Evolutionary conservation across 2,888 invertebrate genomes (phyloP).

Genomic region (Mythimna loreyi): DNA sequence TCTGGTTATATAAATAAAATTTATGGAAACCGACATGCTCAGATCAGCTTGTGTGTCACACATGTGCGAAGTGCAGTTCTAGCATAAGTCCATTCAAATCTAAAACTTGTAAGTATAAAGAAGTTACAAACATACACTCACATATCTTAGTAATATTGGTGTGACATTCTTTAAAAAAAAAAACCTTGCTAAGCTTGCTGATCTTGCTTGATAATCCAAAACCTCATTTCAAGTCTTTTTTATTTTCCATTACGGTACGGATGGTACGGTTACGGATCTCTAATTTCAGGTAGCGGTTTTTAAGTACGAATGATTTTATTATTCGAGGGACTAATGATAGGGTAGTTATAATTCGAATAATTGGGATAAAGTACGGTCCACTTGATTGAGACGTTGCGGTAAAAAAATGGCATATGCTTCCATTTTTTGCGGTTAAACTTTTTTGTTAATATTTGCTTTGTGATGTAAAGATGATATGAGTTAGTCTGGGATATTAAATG

Average conservation of each 20-base stretch:
- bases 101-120: too few relatives aligned
- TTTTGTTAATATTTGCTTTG: slow-evolving; percentile 52
- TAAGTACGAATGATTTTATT: slow-evolving; percentile 55
- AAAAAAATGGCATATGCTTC: slow-evolving; percentile 51
- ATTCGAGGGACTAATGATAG: slow-evolving; percentile 52
- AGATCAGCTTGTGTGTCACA: too few relatives aligned
- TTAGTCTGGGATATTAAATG: slow-evolving; percentile 19
- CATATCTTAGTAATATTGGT: neutral
- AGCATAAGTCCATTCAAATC: too few relatives aligned
- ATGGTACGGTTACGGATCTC: too few relatives aligned
- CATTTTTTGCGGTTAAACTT: slow-evolving; percentile 40
- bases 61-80: too few relatives aligned
- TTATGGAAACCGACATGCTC: too few relatives aligned
- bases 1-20: too few relatives aligned
- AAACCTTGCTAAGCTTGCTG: neutral
- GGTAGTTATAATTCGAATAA: slow-evolving; percentile 59
- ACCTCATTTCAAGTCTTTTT: neutral
- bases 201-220: too few relatives aligned
- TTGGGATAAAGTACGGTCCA: slow-evolving; percentile 53
- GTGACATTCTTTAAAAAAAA: neutral
- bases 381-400: slow-evolving; percentile 58
- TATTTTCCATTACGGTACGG: slow-evolving; percentile 29
- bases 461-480: slow-evolving; percentile 25
- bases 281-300: slow-evolving; percentile 62
- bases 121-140: too few relatives aligned